A percentile compares a stretch with the other conserved stretches of the same genome.
phyloP scores from a whole-genome alignment of 2,888 invertebrate species.

The Gnatocerus cornutus region DNA sequence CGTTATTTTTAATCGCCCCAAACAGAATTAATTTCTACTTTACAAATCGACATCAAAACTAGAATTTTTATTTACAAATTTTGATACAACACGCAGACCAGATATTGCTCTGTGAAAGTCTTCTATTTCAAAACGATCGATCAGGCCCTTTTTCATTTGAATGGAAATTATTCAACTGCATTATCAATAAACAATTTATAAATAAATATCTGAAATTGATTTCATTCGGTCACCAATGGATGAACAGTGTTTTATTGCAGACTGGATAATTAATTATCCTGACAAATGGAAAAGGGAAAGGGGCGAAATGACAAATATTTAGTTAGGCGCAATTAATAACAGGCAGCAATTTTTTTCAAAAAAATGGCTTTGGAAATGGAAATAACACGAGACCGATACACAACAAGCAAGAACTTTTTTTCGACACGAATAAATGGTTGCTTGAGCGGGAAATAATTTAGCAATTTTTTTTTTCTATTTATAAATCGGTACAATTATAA shows the following conservation, averaged over 20 bases:
- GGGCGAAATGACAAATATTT: constrained; percentile 33
- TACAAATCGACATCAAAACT: constrained; percentile 56
- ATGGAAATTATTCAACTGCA: constrained; percentile 20
- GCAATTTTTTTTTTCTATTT: too few species aligned
- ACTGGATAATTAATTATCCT: constrained; percentile 33
- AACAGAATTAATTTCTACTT: constrained; percentile 50
- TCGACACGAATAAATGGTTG: too few species aligned
- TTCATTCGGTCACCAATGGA: not conserved
- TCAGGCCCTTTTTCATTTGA: constrained; percentile 20
- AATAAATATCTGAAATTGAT: not conserved
- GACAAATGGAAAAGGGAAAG: constrained; percentile 32
- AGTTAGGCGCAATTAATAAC: constrained; percentile 35
- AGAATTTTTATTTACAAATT: constrained; percentile 47
- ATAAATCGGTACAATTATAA: too few species aligned
- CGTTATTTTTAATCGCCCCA: constrained; percentile 51
- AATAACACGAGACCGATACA: too few species aligned
- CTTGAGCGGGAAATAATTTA: too few species aligned
- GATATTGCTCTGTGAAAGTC: constrained; percentile 48
- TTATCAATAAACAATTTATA: constrained; percentile 23
- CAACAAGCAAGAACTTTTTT: too few species aligned
- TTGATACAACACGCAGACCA: constrained; percentile 48
- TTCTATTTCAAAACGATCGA: constrained; percentile 28
- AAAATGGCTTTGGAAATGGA: constrained; percentile 6
- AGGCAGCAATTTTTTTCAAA: constrained; percentile 5
- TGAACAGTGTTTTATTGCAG: constrained; percentile 24